phyloP scores from a whole-genome alignment of 2,113 vertebrate genomes.

The Gopherus evgoodei region DNA sequence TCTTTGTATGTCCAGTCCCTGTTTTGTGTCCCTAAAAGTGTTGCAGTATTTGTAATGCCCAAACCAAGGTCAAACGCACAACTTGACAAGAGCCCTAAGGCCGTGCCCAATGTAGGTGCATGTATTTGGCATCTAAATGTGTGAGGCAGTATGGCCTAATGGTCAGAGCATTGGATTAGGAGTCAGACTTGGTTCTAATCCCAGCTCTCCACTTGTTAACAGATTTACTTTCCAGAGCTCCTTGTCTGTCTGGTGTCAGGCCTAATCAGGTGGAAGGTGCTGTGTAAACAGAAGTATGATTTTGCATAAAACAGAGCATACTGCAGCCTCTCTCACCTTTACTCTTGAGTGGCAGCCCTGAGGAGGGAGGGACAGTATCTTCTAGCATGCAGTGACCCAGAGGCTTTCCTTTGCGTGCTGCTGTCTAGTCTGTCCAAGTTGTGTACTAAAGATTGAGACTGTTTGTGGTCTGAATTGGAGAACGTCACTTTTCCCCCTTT shows the following conservation, averaged over 20 bases:
- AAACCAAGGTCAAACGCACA: background rate
- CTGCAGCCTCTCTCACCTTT: background rate
- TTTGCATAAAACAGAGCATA: background rate
- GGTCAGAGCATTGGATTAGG: background rate
- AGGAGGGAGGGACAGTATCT: background rate
- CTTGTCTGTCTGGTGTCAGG: background rate
- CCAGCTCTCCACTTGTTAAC: background rate
- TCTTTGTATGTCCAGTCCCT: background rate
- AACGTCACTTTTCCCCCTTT: background rate
- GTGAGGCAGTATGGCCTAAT: background rate
- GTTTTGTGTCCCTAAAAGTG: background rate
- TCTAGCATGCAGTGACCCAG: background rate
- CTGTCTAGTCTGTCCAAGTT: background rate
- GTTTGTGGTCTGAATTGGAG: background rate
- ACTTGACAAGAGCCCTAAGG: background rate
- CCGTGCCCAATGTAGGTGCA: background rate
- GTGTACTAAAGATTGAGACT: background rate
- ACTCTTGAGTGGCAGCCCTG: background rate
- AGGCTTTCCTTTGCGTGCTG: background rate
- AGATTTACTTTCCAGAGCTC: background rate
- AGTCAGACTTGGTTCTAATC: background rate
- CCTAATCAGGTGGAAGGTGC: background rate
- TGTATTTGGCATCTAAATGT: background rate
- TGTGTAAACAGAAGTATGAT: background rate
- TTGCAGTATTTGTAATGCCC: background rate